Percentiles rank a stretch among this genome's conserved stretches.
These are phyloP conservation scores for Metridium senile DNA, from an alignment of 92 coral and sea anemone genomes.

Conservation along the genomic window DNA sequence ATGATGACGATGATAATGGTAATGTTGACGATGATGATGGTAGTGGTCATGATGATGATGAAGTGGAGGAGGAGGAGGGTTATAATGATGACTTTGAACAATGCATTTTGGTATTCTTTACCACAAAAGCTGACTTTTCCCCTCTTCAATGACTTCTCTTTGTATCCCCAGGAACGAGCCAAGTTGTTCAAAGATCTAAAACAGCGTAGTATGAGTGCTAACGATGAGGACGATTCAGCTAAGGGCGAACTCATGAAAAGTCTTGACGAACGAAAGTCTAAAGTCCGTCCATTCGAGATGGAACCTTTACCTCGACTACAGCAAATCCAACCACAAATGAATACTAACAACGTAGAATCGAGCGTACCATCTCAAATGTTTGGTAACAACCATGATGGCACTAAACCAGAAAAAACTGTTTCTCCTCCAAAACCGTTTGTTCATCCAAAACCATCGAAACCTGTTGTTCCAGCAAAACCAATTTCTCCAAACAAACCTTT, in stretches of 20 bases:
- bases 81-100: too few relatives aligned
- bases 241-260: conserved; percentile 58
- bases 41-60: neutral
- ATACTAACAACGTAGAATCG: neutral
- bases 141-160: neutral
- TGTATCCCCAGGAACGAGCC: conserved; percentile 48
- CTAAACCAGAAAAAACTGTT: neutral
- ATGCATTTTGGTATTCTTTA: too few relatives aligned
- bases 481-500: conserved; percentile 2
- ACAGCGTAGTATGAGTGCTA: conserved; percentile 52
- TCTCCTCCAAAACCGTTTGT: conserved; percentile 6
- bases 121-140: neutral
- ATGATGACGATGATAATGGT: neutral
- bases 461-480: neutral
- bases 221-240: conserved; percentile 35
- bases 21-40: neutral
- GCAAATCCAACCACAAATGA: neutral
- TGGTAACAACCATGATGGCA: neutral
- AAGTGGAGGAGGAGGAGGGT: neutral
- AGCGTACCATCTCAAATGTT: neutral
- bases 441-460: conserved; percentile 4
- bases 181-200: conserved; percentile 37
- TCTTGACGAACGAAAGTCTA: conserved; percentile 38
- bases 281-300: neutral
- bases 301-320: neutral